These are phyloP conservation scores for Julus scandinavius DNA, from an alignment of 2,888 invertebrate genomes.

Conservation along the genomic window DNA sequence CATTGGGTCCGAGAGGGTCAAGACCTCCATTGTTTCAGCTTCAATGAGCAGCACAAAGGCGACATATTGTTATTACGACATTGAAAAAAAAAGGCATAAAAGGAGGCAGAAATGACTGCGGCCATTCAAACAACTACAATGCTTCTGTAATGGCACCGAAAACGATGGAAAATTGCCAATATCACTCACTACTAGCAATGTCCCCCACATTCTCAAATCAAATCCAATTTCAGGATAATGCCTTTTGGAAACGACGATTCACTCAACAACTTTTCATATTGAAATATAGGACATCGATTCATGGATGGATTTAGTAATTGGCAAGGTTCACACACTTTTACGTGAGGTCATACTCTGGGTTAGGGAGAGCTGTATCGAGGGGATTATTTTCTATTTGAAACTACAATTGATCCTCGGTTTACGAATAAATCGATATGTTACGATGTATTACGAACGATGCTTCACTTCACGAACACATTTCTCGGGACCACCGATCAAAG, in stretches of 20 bases:
- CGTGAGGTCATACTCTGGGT: too few relatives aligned
- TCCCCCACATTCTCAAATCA: not conserved
- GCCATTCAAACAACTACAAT: conserved; percentile 26
- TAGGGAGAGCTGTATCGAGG: too few relatives aligned
- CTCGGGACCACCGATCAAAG: too few relatives aligned
- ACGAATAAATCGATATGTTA: too few relatives aligned
- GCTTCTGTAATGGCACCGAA: conserved; percentile 1
- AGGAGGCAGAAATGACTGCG: not conserved
- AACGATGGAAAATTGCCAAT: conserved; percentile 30
- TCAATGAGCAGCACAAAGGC: not conserved
- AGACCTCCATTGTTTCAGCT: conserved; percentile 38
- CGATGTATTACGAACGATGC: too few relatives aligned
- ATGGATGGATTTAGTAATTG: too few relatives aligned
- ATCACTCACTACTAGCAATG: not conserved
- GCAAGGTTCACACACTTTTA: too few relatives aligned
- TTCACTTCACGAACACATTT: too few relatives aligned
- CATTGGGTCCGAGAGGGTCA: not conserved
- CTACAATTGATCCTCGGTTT: too few relatives aligned
- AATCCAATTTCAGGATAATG: conserved; percentile 37
- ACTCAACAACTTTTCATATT: not conserved
- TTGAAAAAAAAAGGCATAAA: conserved; percentile 38
- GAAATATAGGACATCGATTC: too few relatives aligned
- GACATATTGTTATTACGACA: conserved; percentile 26
- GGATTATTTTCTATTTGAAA: too few relatives aligned
- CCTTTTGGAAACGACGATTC: not conserved